A percentile compares a stretch with the other conserved stretches of the same genome.
phyloP scores from a whole-genome alignment of 1,140 invertebrate genomes.

The Diorhabda sublineata region DNA sequence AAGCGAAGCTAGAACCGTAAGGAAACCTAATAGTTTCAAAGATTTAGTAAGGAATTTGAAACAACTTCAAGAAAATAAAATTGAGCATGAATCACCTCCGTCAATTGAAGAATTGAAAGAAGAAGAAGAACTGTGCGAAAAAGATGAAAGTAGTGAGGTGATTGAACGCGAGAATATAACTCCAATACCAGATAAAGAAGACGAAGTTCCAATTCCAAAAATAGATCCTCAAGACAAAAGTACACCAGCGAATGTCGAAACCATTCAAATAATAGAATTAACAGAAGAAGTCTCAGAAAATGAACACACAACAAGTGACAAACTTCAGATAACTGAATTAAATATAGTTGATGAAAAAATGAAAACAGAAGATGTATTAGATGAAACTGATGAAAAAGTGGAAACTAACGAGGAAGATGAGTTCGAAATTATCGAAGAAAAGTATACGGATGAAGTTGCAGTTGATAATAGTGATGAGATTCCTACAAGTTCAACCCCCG shows the following conservation, averaged over 20 bases:
- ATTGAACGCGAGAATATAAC: background rate
- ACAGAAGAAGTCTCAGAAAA: background rate
- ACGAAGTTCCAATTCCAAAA: no score
- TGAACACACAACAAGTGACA: background rate
- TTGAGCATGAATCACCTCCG: background rate
- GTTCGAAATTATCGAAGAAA: background rate
- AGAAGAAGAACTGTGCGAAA: constrained; percentile 11
- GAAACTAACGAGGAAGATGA: background rate
- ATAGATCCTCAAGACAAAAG: background rate
- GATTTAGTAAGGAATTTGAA: constrained; percentile 15
- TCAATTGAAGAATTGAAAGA: constrained; percentile 5
- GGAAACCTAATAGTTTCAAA: constrained; percentile 9
- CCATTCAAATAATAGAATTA: constrained; percentile 7
- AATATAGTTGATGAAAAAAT: background rate
- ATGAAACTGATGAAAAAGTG: background rate
- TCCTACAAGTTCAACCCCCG: background rate
- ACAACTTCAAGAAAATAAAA: constrained; percentile 18
- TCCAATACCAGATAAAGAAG: no score
- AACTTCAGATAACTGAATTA: background rate
- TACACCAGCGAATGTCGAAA: background rate
- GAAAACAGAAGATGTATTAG: background rate
- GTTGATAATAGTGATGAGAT: background rate
- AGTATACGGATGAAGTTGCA: background rate
- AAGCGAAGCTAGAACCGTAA: constrained; percentile 1
- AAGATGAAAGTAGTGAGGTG: background rate